Conservation (phyloP, 2,113 vertebrate genomes). For the Pimephales promelas region DNA sequence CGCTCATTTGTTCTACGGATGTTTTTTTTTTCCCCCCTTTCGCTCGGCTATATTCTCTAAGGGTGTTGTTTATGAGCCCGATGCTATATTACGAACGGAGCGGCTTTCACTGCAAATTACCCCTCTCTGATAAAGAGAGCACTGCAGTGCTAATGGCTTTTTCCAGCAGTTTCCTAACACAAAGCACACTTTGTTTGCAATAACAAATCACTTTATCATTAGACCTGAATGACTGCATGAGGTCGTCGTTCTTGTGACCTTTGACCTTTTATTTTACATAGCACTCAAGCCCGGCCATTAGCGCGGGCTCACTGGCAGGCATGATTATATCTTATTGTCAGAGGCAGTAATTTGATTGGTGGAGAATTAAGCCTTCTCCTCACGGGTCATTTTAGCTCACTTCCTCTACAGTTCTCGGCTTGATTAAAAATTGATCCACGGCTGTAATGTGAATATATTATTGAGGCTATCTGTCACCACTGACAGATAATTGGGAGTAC, state of each 20-base stretch:
- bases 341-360: slow-evolving; percentile 98
- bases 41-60: slow-evolving; percentile 53
- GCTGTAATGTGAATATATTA: slow-evolving; percentile 99
- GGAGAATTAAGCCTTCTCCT: slow-evolving; percentile 94
- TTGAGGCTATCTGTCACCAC: slow-evolving; percentile 98
- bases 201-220: slow-evolving; percentile 94
- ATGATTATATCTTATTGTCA: slow-evolving; percentile 90
- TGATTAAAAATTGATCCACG: slow-evolving; percentile 99
- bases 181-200: slow-evolving; percentile 79
- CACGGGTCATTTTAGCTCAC: slow-evolving; percentile 98
- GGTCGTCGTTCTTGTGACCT: slow-evolving; percentile 83
- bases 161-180: slow-evolving; percentile 78
- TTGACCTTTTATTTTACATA: slow-evolving; percentile 78
- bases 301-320: slow-evolving; percentile 85
- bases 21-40: slow-evolving; percentile 59
- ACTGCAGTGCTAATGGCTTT: slow-evolving; percentile 43
- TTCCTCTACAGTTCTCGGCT: slow-evolving; percentile 99
- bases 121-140: slow-evolving; percentile 55
- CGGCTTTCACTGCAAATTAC: slow-evolving; percentile 78
- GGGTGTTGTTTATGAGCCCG: slow-evolving; percentile 71
- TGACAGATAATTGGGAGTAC: slow-evolving; percentile 99
- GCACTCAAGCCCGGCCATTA: slow-evolving; percentile 85
- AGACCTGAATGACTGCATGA: slow-evolving; percentile 85
- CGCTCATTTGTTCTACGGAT: slow-evolving; percentile 77
- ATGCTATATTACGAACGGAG: slow-evolving; percentile 78